Evolutionary conservation across 30 jellyfish, hydroid and myxozoan species (phyloP).

Genomic region (Cassiopea andromeda): DNA sequence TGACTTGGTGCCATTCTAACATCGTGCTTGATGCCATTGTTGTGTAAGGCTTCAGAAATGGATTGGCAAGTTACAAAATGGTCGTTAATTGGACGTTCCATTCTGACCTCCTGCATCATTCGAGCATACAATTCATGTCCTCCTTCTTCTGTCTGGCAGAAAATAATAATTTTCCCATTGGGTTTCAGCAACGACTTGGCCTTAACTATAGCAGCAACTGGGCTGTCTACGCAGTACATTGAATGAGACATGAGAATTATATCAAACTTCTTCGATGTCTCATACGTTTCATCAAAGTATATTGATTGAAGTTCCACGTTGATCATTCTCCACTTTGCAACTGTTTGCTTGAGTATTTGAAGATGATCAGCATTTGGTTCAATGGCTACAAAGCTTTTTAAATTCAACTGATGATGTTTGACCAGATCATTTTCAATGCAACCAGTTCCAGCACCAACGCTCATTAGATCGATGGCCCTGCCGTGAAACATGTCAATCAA

Average conservation of each 20-base stretch:
- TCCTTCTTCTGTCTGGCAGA: slow-evolving; percentile 8
- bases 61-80: slow-evolving; percentile 19
- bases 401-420: slow-evolving; percentile 3
- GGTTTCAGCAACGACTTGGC: slow-evolving; percentile 33
- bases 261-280: slow-evolving; percentile 37
- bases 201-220: neutral
- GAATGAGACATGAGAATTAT: slow-evolving; percentile 61
- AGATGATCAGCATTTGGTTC: slow-evolving; percentile 58
- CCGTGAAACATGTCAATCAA: slow-evolving; percentile 32
- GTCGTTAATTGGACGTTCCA: slow-evolving; percentile 23
- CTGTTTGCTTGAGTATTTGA: slow-evolving; percentile 6
- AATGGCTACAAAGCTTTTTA: slow-evolving; percentile 22
- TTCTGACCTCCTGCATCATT: neutral
- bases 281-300: slow-evolving; percentile 23
- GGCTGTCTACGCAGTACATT: slow-evolving; percentile 33
- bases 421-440: slow-evolving; percentile 37
- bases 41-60: slow-evolving; percentile 26
- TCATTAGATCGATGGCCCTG: slow-evolving; percentile 31
- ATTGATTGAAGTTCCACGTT: neutral
- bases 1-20: slow-evolving; percentile 23
- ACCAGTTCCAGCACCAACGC: slow-evolving; percentile 75
- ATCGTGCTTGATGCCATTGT: slow-evolving; percentile 13
- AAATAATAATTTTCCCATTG: neutral
- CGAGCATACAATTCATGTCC: slow-evolving; percentile 21
- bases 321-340: slow-evolving; percentile 24